Evolutionary conservation across 1,140 invertebrate genomes (phyloP), one percentile per base, ranked within the genome.

Genomic region (Plutomurus gul): DNA sequence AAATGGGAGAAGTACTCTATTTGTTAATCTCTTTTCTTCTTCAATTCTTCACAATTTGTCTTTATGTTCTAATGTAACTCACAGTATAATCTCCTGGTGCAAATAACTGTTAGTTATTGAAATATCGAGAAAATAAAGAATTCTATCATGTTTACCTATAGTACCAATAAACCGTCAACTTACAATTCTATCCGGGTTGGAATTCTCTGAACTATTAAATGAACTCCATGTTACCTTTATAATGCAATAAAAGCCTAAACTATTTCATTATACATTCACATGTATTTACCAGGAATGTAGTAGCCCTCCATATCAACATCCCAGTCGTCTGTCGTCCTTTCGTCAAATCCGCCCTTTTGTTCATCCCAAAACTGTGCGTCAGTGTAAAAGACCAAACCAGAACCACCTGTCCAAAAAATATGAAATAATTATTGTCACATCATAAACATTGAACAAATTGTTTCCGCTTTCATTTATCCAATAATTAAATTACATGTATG

Each of bases 381-480:
- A 4, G 90, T 91, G 80, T 91, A 90, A 81, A 89, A 91, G n/a
- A 90, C 89, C 7, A 91, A 84, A 4, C 90, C 90, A 79, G 89
- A 87, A 4, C 90, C 89, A 37, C 86, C 78, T 79, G 20, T 33
- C 3, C n/a, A n/a, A n/a, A 36, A 22, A 16, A 60, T n/a, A 33
- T 60, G 1, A 65, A n/a, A 22, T 46, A n/a, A 20, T 10, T 22
- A 72, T 2, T 43, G 20, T 20, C 36, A 25, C 25, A 70, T 70
- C 33, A 8, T 39, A 8, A 39, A 49, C 25, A 40, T 43, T 6
- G 36, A 73, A 18, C 11, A n/a, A n/a, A n/a, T n/a, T n/a, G n/a
- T n/a, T n/a, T n/a, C n/a, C n/a, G n/a, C n/a, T n/a, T n/a, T n/a
- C n/a, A n/a, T n/a, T n/a, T n/a, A n/a, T n/a, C n/a, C n/a, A n/a